Base-by-base conservation (phyloP, 2,888 invertebrate genomes). In the Omphaloscelis lunosa region DNA sequence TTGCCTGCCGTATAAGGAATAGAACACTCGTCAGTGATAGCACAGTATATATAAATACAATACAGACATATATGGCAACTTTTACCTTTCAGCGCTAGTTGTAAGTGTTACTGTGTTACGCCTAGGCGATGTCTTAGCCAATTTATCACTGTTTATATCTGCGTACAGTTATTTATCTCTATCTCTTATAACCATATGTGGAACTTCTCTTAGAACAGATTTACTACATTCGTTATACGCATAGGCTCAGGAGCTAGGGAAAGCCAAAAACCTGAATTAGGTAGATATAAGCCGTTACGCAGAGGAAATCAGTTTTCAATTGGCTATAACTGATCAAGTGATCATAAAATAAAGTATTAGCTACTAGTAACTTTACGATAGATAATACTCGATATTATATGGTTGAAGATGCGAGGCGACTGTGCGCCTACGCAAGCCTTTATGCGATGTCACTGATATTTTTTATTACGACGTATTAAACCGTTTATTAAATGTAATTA, bases 1-100 rank as follows among this genome's bases (percentile, higher is more conserved):
- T 11, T 71, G n/a, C 12, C 41, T 20, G 39, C 77, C 77, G 23
- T 70, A 70, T 56, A 58, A 4, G 68, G 77, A 62, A 29, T 29
- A 41, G 23, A 61, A 67, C 75, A 76, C 53, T 72, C 56, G 51
- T 84, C 75, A 84, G 59, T 76, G 45, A 70, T 61, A 66, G 53
- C 65, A n/a, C n/a, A n/a, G n/a, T n/a, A n/a, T 80, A 67, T 62
- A 77, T 83, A 81, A 81, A 83, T 80, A 72, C 82, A 62, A 72
- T 53, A 27, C 58, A 62, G 27, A 73, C 77, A n/a, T 51, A 66
- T 70, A 84, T 45, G 71, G 69, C n/a, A 70, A 70, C 68, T 72
- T 77, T 76, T 83, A 72, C 83, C 65, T 75, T 84, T 75, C 39
- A 63, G 41, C 15, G 66, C 48, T 29, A 78, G 61, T 69, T 71